Percentiles rank a stretch among this genome's conserved stretches.
These are phyloP conservation scores for Brachypodius melanocephalos DNA, from an alignment of 2,113 vertebrate genomes.

Conservation along the genomic window DNA sequence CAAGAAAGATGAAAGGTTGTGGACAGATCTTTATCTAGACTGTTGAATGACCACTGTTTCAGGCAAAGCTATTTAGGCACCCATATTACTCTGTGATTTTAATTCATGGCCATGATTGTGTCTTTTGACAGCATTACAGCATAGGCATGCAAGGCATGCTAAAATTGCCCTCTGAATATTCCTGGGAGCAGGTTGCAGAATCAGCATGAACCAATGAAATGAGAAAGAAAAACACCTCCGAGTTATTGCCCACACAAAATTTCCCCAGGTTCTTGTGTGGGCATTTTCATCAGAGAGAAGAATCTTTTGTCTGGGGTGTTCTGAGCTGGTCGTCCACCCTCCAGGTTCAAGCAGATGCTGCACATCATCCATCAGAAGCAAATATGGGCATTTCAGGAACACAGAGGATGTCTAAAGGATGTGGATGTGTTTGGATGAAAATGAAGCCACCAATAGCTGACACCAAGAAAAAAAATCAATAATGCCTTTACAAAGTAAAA, in stretches of 20 bases:
- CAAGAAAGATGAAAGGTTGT: neutral
- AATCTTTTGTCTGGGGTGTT: neutral
- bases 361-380: neutral
- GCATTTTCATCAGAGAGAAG: neutral
- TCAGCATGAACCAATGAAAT: neutral
- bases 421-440: neutral
- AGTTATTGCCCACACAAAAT: neutral
- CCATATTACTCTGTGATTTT: neutral
- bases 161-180: neutral
- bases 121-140: neutral
- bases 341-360: neutral
- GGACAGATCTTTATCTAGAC: neutral
- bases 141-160: neutral
- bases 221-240: neutral
- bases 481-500: neutral
- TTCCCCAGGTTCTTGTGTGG: accelerated
- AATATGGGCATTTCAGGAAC: neutral
- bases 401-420: neutral
- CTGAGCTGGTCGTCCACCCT: neutral
- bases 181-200: neutral
- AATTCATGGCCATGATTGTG: neutral
- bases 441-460: neutral
- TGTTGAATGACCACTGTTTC: neutral
- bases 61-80: neutral
- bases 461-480: neutral